A percentile compares a stretch with the other conserved stretches of the same genome.
Conservation (phyloP, 2,888 invertebrate species). For the Elaeidobius kamerunicus region DNA sequence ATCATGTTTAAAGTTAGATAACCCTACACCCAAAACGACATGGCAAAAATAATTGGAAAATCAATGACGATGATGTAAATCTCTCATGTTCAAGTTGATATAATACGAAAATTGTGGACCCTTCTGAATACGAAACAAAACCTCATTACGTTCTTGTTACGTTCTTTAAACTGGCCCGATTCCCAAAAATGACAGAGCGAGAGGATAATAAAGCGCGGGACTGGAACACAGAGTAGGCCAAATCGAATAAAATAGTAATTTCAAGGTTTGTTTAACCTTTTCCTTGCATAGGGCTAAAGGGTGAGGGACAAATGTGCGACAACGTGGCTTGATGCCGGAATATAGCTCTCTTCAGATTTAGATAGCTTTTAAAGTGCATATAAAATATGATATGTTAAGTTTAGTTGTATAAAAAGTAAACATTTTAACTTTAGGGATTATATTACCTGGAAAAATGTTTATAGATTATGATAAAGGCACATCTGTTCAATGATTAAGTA, state of each 20-base stretch:
- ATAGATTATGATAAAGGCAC: no score
- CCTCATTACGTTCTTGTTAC: conserved; percentile 26
- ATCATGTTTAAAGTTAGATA: no score
- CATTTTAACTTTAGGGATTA: no score
- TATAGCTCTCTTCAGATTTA: not conserved
- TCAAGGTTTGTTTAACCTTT: conserved; percentile 33
- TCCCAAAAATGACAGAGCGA: conserved; percentile 25
- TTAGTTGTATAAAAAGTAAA: no score
- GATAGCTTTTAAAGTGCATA: no score
- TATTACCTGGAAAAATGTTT: no score
- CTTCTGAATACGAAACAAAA: conserved; percentile 14
- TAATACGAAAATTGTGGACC: no score
- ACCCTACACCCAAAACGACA: no score
- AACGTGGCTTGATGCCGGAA: not conserved
- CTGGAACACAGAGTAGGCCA: conserved; percentile 24
- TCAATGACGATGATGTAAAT: no score
- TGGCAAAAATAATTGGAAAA: no score
- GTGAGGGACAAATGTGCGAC: not conserved
- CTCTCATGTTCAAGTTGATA: no score
- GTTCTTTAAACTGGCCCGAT: conserved; percentile 24
- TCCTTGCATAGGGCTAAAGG: conserved; percentile 17
- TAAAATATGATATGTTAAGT: no score
- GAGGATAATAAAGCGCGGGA: conserved; percentile 27
- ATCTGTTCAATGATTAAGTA: not conserved
- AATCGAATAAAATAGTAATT: conserved; percentile 34